These are phyloP conservation scores for Scartelaos histophorus DNA, from an alignment of 2,113 vertebrate genomes.

Conservation along the genomic window DNA sequence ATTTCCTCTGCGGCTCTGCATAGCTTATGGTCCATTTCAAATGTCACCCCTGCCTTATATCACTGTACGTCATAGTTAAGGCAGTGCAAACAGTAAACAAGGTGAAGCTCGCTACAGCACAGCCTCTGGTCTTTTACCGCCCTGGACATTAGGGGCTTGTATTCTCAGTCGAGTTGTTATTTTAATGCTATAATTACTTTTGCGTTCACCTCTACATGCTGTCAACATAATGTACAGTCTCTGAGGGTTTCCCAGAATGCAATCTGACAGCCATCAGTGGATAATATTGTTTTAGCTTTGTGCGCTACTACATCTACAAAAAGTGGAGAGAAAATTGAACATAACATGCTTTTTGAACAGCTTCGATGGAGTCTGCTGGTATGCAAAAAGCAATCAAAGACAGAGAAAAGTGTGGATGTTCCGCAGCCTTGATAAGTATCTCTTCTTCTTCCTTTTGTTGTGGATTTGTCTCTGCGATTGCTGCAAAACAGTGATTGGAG, in stretches of 20 bases:
- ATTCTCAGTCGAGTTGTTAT: conserved; percentile 9
- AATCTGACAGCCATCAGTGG: conserved; percentile 24
- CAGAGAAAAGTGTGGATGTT: conserved; percentile 16
- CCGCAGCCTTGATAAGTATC: conserved; percentile 28
- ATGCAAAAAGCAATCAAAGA: conserved; percentile 20
- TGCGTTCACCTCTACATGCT: conserved; percentile 22
- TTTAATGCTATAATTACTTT: conserved; percentile 34
- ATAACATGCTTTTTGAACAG: conserved; percentile 37
- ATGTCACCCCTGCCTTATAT: conserved; percentile 16
- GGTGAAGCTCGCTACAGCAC: conserved; percentile 16
- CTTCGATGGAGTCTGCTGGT: conserved; percentile 8
- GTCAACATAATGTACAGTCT: conserved; percentile 7
- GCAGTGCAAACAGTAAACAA: conserved; percentile 7
- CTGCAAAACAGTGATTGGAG: conserved; percentile 14
- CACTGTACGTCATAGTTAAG: conserved; percentile 34
- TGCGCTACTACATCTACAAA: conserved; percentile 18
- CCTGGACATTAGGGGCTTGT: conserved; percentile 18
- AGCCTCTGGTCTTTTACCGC: conserved; percentile 1
- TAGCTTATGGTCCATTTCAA: conserved; percentile 40
- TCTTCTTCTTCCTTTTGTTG: conserved; percentile 12
- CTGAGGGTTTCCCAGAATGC: conserved; percentile 27
- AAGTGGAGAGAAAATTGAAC: conserved; percentile 22
- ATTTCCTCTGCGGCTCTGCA: conserved; percentile 45
- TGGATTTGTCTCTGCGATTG: conserved; percentile 33
- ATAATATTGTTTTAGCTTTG: conserved; percentile 7